Conservation (phyloP, 1,140 invertebrate species). For the Phocides pigmalion region DNA sequence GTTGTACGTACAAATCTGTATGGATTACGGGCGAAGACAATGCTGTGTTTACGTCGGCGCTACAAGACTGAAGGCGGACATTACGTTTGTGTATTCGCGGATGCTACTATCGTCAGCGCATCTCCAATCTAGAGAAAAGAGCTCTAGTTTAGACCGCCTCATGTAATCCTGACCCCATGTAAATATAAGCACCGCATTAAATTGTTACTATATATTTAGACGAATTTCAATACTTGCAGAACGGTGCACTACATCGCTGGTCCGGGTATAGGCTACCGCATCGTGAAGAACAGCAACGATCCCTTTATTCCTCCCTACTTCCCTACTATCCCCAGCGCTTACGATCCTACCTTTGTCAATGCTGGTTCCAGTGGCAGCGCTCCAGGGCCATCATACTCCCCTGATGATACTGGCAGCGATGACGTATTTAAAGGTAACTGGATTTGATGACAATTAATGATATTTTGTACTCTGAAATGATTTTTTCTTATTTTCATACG, state of each 20-base stretch:
- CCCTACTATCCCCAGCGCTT: slow-evolving; percentile 75
- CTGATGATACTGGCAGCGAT: slow-evolving; percentile 71
- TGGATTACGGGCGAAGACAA: no score
- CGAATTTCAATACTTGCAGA: no score
- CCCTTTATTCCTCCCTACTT: slow-evolving; percentile 81
- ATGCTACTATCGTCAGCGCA: no score
- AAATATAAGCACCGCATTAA: no score
- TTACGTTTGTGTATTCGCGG: no score
- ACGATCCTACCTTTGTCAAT: slow-evolving; percentile 79
- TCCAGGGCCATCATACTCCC: slow-evolving; percentile 46
- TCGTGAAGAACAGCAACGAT: slow-evolving; percentile 86
- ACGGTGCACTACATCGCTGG: slow-evolving; percentile 90
- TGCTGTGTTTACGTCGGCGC: no score
- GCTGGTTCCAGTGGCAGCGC: slow-evolving; percentile 50
- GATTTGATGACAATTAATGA: slow-evolving; percentile 35
- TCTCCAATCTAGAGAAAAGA: no score
- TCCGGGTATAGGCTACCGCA: slow-evolving; percentile 89
- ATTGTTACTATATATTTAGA: no score
- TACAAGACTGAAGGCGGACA: no score
- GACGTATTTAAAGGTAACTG: slow-evolving; percentile 73
- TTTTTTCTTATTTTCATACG: not conserved
- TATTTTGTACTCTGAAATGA: not conserved
- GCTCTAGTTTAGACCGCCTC: no score
- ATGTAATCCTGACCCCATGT: no score
- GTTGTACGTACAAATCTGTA: no score